These are phyloP conservation scores for Lagocephalus sceleratus DNA, from an alignment of 2,797 vertebrate species.

Conservation along the genomic window DNA sequence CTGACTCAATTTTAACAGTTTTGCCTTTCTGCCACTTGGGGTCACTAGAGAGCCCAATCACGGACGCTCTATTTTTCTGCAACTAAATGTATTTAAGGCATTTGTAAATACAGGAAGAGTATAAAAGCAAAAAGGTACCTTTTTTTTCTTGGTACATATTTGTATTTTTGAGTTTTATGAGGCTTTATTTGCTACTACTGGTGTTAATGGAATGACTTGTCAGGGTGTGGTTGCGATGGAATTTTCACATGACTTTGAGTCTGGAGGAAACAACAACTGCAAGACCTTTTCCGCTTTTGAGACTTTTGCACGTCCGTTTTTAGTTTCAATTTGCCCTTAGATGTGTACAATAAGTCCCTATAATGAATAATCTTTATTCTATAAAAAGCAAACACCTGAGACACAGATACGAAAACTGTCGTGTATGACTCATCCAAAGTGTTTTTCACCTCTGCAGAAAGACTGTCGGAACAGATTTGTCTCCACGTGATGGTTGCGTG, in stretches of 20 bases:
- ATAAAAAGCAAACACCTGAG: constrained; percentile 4
- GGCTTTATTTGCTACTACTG: not conserved
- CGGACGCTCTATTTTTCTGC: not conserved
- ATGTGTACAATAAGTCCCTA: too few relatives aligned
- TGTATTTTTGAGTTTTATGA: not conserved
- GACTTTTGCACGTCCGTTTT: too few relatives aligned
- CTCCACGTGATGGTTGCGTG: constrained; percentile 28
- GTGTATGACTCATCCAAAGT: constrained; percentile 38
- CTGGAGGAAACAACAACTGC: constrained; percentile 1
- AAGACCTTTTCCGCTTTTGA: too few relatives aligned
- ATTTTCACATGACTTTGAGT: constrained; percentile 37
- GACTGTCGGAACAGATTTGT: constrained; percentile 23
- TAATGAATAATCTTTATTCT: not conserved
- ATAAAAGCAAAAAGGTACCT: not conserved
- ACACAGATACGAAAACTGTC: not conserved
- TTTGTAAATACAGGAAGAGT: not conserved
- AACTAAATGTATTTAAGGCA: not conserved
- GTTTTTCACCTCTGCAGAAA: constrained; percentile 27
- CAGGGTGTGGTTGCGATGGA: constrained; percentile 40
- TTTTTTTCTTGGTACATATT: not conserved
- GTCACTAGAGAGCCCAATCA: constrained; percentile 38
- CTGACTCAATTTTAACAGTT: not conserved
- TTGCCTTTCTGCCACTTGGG: constrained; percentile 13
- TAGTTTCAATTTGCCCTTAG: too few relatives aligned
- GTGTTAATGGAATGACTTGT: constrained; percentile 2